Conservation (phyloP, 2,113 vertebrate genomes). For the Seriola rivoliana region DNA sequence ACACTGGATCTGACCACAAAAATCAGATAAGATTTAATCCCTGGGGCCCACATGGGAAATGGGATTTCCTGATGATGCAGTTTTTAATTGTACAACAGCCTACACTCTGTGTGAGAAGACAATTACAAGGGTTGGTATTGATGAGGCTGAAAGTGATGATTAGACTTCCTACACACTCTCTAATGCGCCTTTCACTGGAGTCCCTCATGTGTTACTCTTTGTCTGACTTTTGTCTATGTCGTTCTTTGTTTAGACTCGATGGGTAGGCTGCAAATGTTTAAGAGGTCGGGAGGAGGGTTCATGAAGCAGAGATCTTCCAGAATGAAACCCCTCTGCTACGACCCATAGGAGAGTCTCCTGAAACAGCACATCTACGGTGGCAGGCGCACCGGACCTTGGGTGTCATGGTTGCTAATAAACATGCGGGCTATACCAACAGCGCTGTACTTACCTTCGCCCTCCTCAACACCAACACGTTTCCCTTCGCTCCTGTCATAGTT, state of each 20-base stretch:
- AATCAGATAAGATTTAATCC: conserved; percentile 17
- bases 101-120: not conserved
- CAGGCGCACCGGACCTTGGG: no score
- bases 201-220: not conserved
- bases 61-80: conserved; percentile 18
- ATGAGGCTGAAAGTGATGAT: conserved; percentile 13
- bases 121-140: not conserved
- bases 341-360: no score
- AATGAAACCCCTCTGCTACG: no score
- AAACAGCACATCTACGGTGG: no score
- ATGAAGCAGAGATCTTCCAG: no score
- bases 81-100: conserved; percentile 20
- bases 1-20: conserved; percentile 3
- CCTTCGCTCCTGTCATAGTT: no score
- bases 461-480: no score
- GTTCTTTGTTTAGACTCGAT: not conserved
- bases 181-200: not conserved
- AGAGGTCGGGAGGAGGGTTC: no score
- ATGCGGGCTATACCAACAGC: no score
- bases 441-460: no score
- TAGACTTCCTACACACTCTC: not conserved
- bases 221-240: not conserved
- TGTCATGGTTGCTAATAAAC: no score
- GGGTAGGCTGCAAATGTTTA: not conserved
- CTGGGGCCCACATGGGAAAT: conserved; percentile 21